A percentile compares a stretch with the other conserved stretches of the same genome.
Conservation (phyloP, 2,113 vertebrate species). For the Callospermophilus lateralis region DNA sequence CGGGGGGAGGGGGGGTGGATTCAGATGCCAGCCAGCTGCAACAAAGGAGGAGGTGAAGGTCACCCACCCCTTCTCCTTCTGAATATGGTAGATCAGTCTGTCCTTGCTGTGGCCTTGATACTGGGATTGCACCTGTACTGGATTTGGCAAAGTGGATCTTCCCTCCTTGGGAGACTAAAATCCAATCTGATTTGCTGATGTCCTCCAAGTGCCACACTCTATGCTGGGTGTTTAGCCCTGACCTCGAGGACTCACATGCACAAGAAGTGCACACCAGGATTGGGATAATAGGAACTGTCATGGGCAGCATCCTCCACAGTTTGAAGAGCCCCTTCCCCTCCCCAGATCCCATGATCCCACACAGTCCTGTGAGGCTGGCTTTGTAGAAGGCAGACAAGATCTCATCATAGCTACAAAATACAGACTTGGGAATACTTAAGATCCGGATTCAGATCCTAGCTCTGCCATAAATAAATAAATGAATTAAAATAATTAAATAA, state of each 20-base stretch:
- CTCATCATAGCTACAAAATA: not conserved
- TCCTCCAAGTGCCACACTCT: not conserved
- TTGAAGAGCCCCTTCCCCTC: not conserved
- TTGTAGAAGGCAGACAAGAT: not conserved
- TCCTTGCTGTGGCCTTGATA: not conserved
- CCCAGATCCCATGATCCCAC: not conserved
- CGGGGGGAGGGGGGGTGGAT: not conserved
- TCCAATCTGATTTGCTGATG: not conserved
- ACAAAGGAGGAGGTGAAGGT: not conserved
- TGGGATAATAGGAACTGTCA: not conserved
- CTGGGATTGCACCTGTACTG: not conserved
- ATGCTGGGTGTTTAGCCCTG: not conserved
- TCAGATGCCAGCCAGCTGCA: not conserved
- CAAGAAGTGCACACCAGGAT: not conserved
- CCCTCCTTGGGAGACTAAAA: not conserved
- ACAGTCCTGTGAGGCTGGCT: not conserved
- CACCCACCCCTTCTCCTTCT: not conserved
- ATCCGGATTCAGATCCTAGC: not conserved
- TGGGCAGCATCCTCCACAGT: no score
- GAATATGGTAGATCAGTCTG: accelerated
- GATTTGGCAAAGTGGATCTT: not conserved
- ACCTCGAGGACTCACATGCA: not conserved
- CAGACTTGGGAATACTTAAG: not conserved
- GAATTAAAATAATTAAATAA: no score
- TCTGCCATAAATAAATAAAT: no score